A percentile compares a stretch with the other conserved stretches of the same genome.
These are phyloP conservation scores for Synergus gifuensis DNA, from an alignment of 2,888 invertebrate species.

Conservation along the genomic window DNA sequence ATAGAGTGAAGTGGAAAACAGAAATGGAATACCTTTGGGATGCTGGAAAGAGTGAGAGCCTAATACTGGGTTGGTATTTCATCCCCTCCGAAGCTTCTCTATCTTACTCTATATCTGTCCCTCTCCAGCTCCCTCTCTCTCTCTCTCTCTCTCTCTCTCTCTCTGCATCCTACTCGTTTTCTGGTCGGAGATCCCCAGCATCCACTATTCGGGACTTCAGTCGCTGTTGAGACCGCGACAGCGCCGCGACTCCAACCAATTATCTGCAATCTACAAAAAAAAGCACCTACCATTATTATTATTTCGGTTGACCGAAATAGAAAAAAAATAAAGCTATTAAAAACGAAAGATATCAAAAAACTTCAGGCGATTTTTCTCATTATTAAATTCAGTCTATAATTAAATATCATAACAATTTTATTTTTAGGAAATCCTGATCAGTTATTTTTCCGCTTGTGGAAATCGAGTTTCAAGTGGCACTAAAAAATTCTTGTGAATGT, in stretches of 20 bases:
- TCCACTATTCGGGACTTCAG: slow-evolving; percentile 73
- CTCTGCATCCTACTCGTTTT: slow-evolving; percentile 48
- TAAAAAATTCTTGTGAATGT: background rate
- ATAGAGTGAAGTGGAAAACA: slow-evolving; percentile 4
- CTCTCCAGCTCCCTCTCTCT: slow-evolving; percentile 48
- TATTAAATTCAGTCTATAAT: background rate
- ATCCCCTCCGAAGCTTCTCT: slow-evolving; percentile 44
- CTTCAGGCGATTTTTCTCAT: no score
- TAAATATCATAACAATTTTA: background rate
- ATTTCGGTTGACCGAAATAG: no score
- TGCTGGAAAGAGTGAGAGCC: slow-evolving; percentile 20
- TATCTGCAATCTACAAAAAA: slow-evolving; percentile 46
- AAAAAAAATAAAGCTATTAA: background rate
- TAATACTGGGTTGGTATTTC: slow-evolving; percentile 27
- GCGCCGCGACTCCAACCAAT: slow-evolving; percentile 66
- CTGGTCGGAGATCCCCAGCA: slow-evolving; percentile 69
- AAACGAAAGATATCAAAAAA: background rate
- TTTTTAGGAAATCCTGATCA: background rate
- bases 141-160: slow-evolving; percentile 43
- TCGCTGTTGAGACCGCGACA: slow-evolving; percentile 76
- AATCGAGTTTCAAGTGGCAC: background rate
- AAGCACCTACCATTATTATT: no score
- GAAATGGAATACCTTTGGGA: slow-evolving; percentile 18
- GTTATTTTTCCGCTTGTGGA: background rate
- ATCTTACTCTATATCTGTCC: slow-evolving; percentile 53